Evolutionary conservation across 2,113 vertebrate genomes (phyloP), one percentile per base, ranked within the genome.

Genomic region (Progne subis): DNA sequence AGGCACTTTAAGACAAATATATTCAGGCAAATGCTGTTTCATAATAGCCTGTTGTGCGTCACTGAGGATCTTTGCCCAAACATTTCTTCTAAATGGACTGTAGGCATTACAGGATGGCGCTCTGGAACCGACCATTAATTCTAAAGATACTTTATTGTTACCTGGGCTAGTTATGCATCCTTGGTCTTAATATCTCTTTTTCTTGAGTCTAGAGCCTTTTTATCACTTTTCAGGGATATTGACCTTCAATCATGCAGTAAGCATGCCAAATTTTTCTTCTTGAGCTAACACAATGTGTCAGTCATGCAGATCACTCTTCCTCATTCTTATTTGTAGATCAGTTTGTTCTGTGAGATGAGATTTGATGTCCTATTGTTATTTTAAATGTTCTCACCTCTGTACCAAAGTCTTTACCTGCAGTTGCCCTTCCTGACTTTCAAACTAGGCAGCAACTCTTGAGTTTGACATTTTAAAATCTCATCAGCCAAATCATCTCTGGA

Each of bases 211-310:
- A 55, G 43, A 96, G 44, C 23, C 47, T 95, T 96, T 81, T 90
- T 34, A 78, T 94, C 12, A 46, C 71, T 96, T 94, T 96, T 94
- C 76, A 94, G 90, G 60, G 25, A 39, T 82, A 95, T 75, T 93
- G 95, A 95, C 95, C 92, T 96, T 96, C 76, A 97, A 5, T 92
- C 87, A 29, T 75, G 67, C 69, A 92, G 86, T 76, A 96, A 97
- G 90, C 57, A 77, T 29, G 74, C 52, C 78, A 39, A 56, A 20
- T 96, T 79, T 92, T 95, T 94, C 47, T 95, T 96, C 57, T 92
- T 95, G 57, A 95, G 69, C 52, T 85, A 87, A 91, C 86, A 95
- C 34, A 88, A 19, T 39, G 65, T 50, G n/a, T 79, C 79, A 60
- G 64, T 75, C 65, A n/a, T 86, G 60, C 50, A 86, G 72, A 50